A percentile compares a stretch with the other conserved stretches of the same genome.
These are phyloP conservation scores for Aepyceros melampus DNA, from an alignment of 2,113 vertebrate species.

Conservation along the genomic window DNA sequence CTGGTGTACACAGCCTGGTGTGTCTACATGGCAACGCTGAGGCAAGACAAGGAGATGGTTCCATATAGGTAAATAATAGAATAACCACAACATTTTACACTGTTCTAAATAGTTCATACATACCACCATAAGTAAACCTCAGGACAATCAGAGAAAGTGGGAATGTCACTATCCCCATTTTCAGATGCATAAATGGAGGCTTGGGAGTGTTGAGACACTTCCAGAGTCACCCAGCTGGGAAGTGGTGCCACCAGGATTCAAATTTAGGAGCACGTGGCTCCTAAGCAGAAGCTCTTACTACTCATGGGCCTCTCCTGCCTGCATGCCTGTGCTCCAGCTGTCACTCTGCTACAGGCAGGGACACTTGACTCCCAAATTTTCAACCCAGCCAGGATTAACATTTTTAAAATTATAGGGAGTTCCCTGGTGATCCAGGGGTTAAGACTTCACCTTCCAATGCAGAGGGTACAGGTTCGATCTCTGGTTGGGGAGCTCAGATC, in stretches of 20 bases:
- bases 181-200: neutral
- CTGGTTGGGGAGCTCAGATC: neutral
- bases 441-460: neutral
- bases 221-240: neutral
- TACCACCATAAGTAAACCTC: neutral
- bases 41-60: neutral
- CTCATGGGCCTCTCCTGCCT: neutral
- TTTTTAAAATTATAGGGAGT: neutral
- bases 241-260: neutral
- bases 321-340: rapidly evolving
- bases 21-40: neutral
- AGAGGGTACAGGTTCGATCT: neutral
- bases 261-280: neutral
- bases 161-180: neutral
- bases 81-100: neutral
- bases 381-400: neutral
- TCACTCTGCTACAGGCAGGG: neutral
- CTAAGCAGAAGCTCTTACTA: neutral
- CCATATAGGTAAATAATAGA: neutral
- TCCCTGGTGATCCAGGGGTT: neutral
- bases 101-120: neutral
- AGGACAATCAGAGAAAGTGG: neutral
- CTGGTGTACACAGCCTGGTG: neutral
- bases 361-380: neutral
- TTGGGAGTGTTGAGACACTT: neutral